Percentiles rank a stretch among this genome's conserved stretches.
phyloP scores from a whole-genome alignment of 2,113 vertebrate species.

The Mobula hypostoma region DNA sequence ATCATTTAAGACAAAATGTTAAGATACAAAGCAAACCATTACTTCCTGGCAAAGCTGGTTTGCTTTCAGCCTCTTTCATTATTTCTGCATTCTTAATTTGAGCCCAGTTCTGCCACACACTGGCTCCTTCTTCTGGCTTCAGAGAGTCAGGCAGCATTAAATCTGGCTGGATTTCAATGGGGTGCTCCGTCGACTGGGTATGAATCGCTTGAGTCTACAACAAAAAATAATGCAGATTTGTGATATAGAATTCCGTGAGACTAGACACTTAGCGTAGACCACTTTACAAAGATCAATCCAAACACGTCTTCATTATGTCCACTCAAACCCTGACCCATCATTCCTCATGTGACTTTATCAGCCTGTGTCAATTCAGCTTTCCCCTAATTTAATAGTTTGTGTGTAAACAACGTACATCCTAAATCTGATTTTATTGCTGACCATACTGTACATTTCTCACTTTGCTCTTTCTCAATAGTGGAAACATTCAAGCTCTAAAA shows the following conservation, averaged over 20 bases:
- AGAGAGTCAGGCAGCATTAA: conserved; percentile 17
- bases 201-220: conserved; percentile 32
- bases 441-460: too few species aligned
- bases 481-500: too few species aligned
- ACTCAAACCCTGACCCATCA: too few species aligned
- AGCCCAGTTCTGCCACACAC: conserved; percentile 40
- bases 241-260: not conserved
- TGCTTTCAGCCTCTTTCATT: conserved; percentile 41
- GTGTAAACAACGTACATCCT: too few species aligned
- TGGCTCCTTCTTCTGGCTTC: conserved; percentile 43
- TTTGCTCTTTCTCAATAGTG: too few species aligned
- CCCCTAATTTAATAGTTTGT: too few species aligned
- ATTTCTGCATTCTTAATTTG: conserved; percentile 43
- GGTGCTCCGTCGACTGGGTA: conserved; percentile 24
- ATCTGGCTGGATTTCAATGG: conserved; percentile 38
- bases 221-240: not conserved
- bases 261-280: not conserved
- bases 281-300: too few species aligned
- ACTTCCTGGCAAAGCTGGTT: conserved; percentile 36
- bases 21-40: conserved; percentile 30
- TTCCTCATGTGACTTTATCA: too few species aligned
- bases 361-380: too few species aligned
- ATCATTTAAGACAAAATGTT: not conserved
- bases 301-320: too few species aligned
- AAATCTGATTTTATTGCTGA: too few species aligned